Base-by-base conservation (phyloP, 2,797 vertebrate genomes). In the Luscinia megarhynchos region DNA sequence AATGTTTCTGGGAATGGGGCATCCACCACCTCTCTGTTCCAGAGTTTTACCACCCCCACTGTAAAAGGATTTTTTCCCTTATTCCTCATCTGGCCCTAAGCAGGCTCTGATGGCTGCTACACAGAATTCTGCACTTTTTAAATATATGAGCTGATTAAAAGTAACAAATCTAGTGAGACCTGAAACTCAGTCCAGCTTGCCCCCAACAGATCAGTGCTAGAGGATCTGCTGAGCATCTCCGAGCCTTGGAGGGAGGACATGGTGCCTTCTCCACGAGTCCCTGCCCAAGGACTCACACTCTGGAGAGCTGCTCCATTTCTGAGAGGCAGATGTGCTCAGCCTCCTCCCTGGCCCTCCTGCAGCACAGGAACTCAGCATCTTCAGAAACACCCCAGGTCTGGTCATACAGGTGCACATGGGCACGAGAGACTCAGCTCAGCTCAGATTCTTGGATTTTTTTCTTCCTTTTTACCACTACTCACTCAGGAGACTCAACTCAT, bases 351-450 rank as follows among this genome's bases (percentile, higher is more conserved):
- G 11, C 46, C 72, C 83, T 61, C 1, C 54, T 38, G 23, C n/a
- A 76, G n/a, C 7, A 1, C 10, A 8, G 27, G 36, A 24, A 27
- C 20, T 45, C 0, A 1, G 14, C 43, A 38, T 10, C 61, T 59
- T 54, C 81, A 89, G 57, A 62, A 75, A 63, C 20, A 22, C 34
- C 23, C 11, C 4, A 2, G 34, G 12, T 48, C 40, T 63, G 84
- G 38, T 24, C 32, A 11, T 14, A 27, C 24, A 54, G 10, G 7
- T 4, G 7, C 24, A 16, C 3, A 0, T 7, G 17, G 17, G 10
- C 12, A 41, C 8, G 17, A 82, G 78, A 75, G 24, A 12, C 17
- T 50, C 48, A 50, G 12, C 50, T 68, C 43, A 55, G 48, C 48
- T 74, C 21, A 22, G 29, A 41, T 64, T 79, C 36, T 63, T 34